A percentile compares a stretch with the other conserved stretches of the same genome.
Evolutionary conservation across 2,797 vertebrate species (phyloP).

Genomic region (Gymnodraco acuticeps): DNA sequence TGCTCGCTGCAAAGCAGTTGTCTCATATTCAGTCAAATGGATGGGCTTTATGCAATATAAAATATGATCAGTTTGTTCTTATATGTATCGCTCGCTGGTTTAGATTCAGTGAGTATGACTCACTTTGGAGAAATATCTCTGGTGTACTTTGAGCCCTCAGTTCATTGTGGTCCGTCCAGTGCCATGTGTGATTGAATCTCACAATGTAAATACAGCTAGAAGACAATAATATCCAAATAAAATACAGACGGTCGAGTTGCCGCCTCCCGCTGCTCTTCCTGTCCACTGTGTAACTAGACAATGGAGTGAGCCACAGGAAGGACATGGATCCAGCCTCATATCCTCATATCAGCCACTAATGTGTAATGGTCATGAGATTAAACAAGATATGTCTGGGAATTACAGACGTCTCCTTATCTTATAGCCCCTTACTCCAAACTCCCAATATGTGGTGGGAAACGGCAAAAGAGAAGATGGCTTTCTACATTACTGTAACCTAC

Average conservation of each 20-base stretch:
- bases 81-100: slow-evolving; percentile 20
- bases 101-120: slow-evolving; percentile 21
- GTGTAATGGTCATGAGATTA: slow-evolving; percentile 73
- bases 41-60: slow-evolving; percentile 39
- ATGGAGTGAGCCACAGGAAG: slow-evolving; percentile 80
- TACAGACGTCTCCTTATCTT: slow-evolving; percentile 60
- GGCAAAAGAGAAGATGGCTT: slow-evolving; percentile 26
- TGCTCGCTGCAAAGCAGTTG: slow-evolving; percentile 62
- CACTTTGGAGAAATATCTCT: slow-evolving; percentile 28
- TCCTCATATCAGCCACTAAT: slow-evolving; percentile 78
- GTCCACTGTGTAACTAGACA: slow-evolving; percentile 74
- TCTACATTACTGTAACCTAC: slow-evolving; percentile 39
- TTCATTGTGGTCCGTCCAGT: slow-evolving; percentile 43
- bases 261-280: slow-evolving; percentile 72
- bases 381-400: slow-evolving; percentile 75
- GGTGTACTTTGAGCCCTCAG: slow-evolving; percentile 24
- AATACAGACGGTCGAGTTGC: slow-evolving; percentile 56
- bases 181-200: slow-evolving; percentile 45
- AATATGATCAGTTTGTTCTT: slow-evolving; percentile 39
- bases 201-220: slow-evolving; percentile 68
- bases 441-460: slow-evolving; percentile 45
- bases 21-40: slow-evolving; percentile 65
- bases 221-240: slow-evolving; percentile 68
- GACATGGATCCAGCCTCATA: slow-evolving; percentile 76
- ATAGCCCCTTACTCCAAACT: slow-evolving; percentile 45